Evolutionary conservation across 1,140 invertebrate species (phyloP).

Genomic region (Bombus fervidus): DNA sequence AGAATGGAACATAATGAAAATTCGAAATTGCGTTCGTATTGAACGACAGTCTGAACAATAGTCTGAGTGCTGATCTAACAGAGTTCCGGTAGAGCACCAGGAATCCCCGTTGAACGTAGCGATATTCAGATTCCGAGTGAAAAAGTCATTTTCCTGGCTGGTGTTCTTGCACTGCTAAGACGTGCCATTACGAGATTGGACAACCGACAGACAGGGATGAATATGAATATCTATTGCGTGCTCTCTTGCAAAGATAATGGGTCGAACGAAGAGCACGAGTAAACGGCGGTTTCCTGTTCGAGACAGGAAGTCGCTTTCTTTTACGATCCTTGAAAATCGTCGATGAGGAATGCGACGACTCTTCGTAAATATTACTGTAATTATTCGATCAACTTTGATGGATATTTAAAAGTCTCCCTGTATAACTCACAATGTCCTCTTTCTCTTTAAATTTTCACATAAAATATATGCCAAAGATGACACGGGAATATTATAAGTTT

Average conservation of each 20-base stretch:
- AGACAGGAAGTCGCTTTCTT: conserved; percentile 21
- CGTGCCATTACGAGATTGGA: conserved; percentile 36
- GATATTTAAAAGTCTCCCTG: not conserved
- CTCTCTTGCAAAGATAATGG: conserved; percentile 15
- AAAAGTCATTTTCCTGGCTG: conserved; percentile 30
- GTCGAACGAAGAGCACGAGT: conserved; percentile 2
- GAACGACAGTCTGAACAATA: not conserved
- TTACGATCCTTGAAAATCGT: conserved; percentile 19
- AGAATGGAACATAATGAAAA: not conserved
- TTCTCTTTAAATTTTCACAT: not conserved
- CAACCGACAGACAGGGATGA: conserved; percentile 23
- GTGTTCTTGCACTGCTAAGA: conserved; percentile 24
- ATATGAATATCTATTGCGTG: conserved; percentile 42
- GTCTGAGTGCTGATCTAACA: conserved; percentile 4
- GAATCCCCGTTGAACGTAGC: not conserved
- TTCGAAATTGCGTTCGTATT: conserved; percentile 1
- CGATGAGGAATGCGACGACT: not conserved
- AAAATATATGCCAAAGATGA: not conserved
- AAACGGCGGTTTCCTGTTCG: conserved; percentile 16
- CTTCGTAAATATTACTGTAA: not conserved
- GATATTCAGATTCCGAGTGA: conserved; percentile 5
- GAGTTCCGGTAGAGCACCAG: not conserved
- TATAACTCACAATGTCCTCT: not conserved
- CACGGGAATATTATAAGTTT: not conserved
- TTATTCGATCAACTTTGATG: not conserved